These are phyloP conservation scores for Lasioglossum leucozonium DNA, from an alignment of 2,888 invertebrate species.

Conservation along the genomic window DNA sequence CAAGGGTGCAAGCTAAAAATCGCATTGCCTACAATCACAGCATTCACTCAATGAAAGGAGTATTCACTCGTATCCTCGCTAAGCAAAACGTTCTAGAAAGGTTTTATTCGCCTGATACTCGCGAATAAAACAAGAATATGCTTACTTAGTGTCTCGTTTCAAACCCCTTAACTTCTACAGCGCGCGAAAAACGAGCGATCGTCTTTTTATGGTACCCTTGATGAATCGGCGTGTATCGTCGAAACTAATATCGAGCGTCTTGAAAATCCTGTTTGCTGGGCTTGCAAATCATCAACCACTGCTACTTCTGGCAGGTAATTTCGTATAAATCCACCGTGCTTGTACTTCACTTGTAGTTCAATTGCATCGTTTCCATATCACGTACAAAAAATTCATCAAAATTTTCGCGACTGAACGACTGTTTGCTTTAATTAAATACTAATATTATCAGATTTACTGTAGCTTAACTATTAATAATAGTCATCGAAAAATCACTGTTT, in stretches of 20 bases:
- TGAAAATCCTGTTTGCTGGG: conserved; percentile 52
- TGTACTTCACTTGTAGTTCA: conserved; percentile 35
- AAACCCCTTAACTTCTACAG: conserved; percentile 39
- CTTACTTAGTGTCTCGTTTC: conserved; percentile 69
- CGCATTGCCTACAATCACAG: conserved; percentile 48
- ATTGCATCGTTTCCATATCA: conserved; percentile 17
- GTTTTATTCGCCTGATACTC: conserved; percentile 39
- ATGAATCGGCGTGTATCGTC: conserved; percentile 39
- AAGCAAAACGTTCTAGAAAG: conserved; percentile 56
- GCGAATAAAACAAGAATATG: conserved; percentile 46
- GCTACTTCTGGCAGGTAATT: conserved; percentile 38
- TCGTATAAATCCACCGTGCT: conserved; percentile 26
- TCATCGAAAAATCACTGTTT: not conserved
- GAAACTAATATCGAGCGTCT: conserved; percentile 45
- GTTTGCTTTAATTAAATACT: conserved; percentile 5
- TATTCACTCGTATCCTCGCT: conserved; percentile 56
- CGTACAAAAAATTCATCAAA: conserved; percentile 23
- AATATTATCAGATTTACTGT: not conserved
- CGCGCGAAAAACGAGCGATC: conserved; percentile 44
- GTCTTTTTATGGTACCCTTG: conserved; percentile 33
- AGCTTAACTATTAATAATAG: not conserved
- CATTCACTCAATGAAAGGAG: conserved; percentile 65
- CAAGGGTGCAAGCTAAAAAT: conserved; percentile 27
- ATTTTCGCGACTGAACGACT: not conserved
- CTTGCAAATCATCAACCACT: conserved; percentile 45